phyloP scores from a whole-genome alignment of 2,797 vertebrate genomes.

The Molossus alvarezi region DNA sequence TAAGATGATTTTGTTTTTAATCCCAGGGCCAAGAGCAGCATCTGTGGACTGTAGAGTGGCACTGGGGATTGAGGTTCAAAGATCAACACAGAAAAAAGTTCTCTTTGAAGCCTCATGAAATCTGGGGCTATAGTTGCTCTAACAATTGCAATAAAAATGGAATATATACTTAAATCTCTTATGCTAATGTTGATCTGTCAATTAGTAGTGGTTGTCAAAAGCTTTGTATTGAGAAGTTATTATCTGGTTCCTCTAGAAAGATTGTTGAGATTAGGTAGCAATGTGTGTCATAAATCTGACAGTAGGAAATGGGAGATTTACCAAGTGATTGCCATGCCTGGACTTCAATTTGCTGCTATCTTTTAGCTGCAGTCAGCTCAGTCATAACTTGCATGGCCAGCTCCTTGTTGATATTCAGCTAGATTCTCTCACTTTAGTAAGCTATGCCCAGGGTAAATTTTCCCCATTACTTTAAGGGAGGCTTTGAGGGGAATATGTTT shows the following conservation, averaged over 20 bases:
- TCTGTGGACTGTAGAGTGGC: neutral
- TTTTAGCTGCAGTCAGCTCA: neutral
- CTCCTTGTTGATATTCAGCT: conserved; percentile 36
- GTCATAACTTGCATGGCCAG: neutral
- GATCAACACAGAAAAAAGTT: conserved; percentile 26
- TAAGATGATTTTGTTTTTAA: conserved; percentile 67
- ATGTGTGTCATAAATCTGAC: neutral
- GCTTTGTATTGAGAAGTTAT: conserved; percentile 3
- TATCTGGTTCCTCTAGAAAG: neutral
- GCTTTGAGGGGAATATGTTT: conserved; percentile 1
- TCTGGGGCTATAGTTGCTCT: neutral
- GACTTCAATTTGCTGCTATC: neutral
- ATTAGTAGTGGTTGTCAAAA: conserved; percentile 20
- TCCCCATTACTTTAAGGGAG: neutral
- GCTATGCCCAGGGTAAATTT: neutral
- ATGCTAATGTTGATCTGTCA: neutral
- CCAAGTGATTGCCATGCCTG: neutral
- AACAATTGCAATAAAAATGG: conserved; percentile 35
- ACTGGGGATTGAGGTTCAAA: neutral
- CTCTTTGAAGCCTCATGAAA: neutral
- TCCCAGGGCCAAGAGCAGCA: neutral
- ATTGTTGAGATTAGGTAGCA: conserved; percentile 7
- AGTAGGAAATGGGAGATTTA: conserved; percentile 34
- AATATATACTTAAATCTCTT: conserved; percentile 41
- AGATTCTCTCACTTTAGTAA: conserved; percentile 41